A percentile compares a stretch with the other conserved stretches of the same genome.
phyloP scores from a whole-genome alignment of 2,888 invertebrate genomes.

The Mechanitis messenoides region DNA sequence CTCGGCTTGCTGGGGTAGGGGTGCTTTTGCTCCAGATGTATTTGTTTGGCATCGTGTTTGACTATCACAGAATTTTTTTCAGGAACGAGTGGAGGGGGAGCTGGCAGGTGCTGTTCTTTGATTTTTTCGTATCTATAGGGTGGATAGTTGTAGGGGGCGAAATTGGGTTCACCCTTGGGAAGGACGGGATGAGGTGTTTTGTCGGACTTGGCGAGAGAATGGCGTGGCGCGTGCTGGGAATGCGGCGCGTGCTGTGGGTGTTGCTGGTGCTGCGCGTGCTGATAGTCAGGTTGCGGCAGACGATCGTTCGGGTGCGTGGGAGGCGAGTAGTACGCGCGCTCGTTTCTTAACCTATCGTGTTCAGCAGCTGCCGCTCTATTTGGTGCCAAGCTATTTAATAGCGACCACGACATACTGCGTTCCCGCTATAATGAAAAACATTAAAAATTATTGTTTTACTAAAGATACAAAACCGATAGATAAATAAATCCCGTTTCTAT shows the following conservation, averaged over 20 bases:
- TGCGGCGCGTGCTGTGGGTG: constrained; percentile 43
- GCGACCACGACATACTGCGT: constrained; percentile 73
- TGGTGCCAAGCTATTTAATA: constrained; percentile 73
- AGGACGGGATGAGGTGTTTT: constrained; percentile 54
- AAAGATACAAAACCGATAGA: neutral
- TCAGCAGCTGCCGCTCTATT: constrained; percentile 46
- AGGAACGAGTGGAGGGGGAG: constrained; percentile 81
- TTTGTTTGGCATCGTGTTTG: constrained; percentile 83
- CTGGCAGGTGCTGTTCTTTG: constrained; percentile 79
- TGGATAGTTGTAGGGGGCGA: constrained; percentile 81
- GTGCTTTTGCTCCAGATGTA: constrained; percentile 76
- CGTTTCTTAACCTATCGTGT: constrained; percentile 49
- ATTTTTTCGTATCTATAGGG: constrained; percentile 79
- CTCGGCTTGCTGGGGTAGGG: constrained; percentile 78
- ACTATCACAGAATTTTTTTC: constrained; percentile 88
- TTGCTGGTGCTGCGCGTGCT: constrained; percentile 36
- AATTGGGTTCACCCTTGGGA: constrained; percentile 82
- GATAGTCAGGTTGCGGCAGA: constrained; percentile 45
- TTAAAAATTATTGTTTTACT: constrained; percentile 10
- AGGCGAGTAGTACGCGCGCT: constrained; percentile 47
- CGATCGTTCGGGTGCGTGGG: constrained; percentile 37
- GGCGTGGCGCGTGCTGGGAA: constrained; percentile 49
- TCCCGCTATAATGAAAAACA: constrained; percentile 62
- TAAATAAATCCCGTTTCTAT: neutral
- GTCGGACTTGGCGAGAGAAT: constrained; percentile 55